A percentile compares a stretch with the other conserved stretches of the same genome.
Evolutionary conservation across 2,113 vertebrate genomes (phyloP).

Genomic region (Poeciliopsis prolifica): DNA sequence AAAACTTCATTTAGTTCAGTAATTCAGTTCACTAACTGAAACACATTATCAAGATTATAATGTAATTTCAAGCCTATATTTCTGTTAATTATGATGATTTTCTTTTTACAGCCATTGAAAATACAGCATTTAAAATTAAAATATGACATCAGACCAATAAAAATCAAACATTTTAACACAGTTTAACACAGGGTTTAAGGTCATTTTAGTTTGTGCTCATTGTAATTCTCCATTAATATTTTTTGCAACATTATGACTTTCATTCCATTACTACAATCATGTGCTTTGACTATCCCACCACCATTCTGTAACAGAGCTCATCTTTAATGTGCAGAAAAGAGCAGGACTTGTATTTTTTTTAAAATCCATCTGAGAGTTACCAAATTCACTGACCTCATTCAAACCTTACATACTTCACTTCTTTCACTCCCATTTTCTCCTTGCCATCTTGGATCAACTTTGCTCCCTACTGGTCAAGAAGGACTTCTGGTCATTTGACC

Average conservation of each 20-base stretch:
- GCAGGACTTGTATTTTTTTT: slow-evolving; percentile 6
- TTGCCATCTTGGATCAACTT: slow-evolving; percentile 13
- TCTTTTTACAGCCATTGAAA: neutral
- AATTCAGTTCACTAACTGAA: too few relatives aligned
- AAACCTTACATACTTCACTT: slow-evolving; percentile 8
- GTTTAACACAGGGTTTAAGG: neutral
- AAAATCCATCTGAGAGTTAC: slow-evolving; percentile 1
- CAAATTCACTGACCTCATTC: slow-evolving; percentile 18
- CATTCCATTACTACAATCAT: neutral
- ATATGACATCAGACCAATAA: neutral
- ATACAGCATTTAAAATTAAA: neutral
- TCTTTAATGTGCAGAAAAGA: neutral
- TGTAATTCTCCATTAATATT: neutral
- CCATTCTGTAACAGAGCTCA: neutral
- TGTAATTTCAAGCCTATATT: neutral
- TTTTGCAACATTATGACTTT: neutral
- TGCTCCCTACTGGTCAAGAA: neutral
- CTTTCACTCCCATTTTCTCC: neutral
- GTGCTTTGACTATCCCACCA: neutral
- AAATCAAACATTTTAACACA: neutral
- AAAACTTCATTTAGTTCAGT: too few relatives aligned
- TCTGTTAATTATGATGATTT: neutral
- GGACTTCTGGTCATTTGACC: neutral
- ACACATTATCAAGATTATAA: too few relatives aligned
- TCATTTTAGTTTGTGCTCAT: neutral